Evolutionary conservation across 2,888 invertebrate genomes (phyloP), one percentile per base, ranked within the genome.

Genomic region (Melanchra persicariae): DNA sequence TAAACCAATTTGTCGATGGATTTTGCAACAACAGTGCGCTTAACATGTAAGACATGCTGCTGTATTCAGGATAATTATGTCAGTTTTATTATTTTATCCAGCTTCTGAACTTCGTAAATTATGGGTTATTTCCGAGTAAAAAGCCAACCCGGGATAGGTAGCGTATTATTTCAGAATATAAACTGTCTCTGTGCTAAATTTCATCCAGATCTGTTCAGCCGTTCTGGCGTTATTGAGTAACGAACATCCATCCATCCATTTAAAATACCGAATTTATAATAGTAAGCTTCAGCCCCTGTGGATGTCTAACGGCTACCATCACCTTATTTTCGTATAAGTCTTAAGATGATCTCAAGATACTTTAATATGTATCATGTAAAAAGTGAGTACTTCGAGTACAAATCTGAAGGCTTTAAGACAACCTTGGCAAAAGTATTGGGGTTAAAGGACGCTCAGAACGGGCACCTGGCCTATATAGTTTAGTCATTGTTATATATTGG

Each of bases 401-500:
- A 79, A 79, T 73, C 63, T 77, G 19, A 49, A 61, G 64, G 47
- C 60, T 70, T 67, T 43, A 65, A 51, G 26, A 51, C 45, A 75
- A 70, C 75, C 75, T 82, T 84, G 71, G 59, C 43, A 49, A 22
- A 47, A 67, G 74, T 73, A 73, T 72, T 60, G 76, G 30, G 77
- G 79, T 76, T 77, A 73, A 79, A 72, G 77, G 68, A 74, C 72
- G 69, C 59, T 52, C 5, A 60, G 67, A 74, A 66, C 62, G 65
- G 62, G 59, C 70, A 63, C 72, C 54, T 34, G n/a, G n/a, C 55
- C 34, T 55, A 55, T 55, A 55, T 74, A 82, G 71, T 78, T 77
- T 72, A 80, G 69, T 84, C 79, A 70, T 68, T 79, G 79, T 75
- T 81, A 79, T 78, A 77, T 77, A 81, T 82, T 76, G 45, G 82